Evolutionary conservation across 2,888 invertebrate genomes (phyloP), one percentile per base, ranked within the genome.

Genomic region (Dicycla oo): DNA sequence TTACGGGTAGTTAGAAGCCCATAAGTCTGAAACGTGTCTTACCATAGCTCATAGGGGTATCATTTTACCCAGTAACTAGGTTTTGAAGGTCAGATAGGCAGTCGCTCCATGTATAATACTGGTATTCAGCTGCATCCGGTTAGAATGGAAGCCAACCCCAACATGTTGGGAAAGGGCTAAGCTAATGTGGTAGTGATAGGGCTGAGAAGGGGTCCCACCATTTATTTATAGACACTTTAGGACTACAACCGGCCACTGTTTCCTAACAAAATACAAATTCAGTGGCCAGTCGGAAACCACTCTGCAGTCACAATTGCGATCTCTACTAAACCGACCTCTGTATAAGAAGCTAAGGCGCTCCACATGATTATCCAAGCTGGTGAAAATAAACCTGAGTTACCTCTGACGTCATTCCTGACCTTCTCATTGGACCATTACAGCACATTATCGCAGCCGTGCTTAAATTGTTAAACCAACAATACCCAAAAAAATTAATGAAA

Each of bases 331-430:
- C 38, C 38, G 38, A 34, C 34, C 30, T 30, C 38, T 11, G 20
- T 60, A 40, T 8, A 26, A 20, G 20, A 11, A 40, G 26, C 4
- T 34, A 34, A 15, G 40, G 3, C 18, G 4, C 26, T 26, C 13
- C 47, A 30, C 30, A 70, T 30, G 13, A 43, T 79, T 18, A 45
- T 56, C n/a, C 49, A 78, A 63, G 47, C 20, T 23, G 20, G 38
- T 78, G 18, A 77, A 60, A 77, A 77, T 54, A 53, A 70, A 60
- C 23, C 65, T 38, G 34, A n/a, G 40, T 60, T 58, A 64, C 38
- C 43, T 47, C 47, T 83, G 84, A 84, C 83, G 86, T 83, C 81
- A 85, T 56, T 56, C 47, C 34, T 49, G 72, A 83, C 83, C 72
- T 70, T 77, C 71, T 73, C 57, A 73, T 71, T 75, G 67, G 38